Base-by-base conservation (phyloP, 2,797 vertebrate species). In the Lutjanus argentimaculatus region DNA sequence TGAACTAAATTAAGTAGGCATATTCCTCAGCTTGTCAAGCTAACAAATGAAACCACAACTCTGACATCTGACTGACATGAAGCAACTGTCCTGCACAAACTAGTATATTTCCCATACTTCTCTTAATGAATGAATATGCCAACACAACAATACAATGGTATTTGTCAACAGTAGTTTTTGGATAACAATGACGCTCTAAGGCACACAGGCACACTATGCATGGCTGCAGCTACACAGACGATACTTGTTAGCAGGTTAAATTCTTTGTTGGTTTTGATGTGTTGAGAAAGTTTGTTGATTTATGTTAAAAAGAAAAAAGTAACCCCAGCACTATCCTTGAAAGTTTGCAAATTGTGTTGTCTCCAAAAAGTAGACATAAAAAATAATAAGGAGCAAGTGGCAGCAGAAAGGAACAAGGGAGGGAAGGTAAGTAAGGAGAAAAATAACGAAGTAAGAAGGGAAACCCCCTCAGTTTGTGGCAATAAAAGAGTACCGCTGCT, bases 401-500 rank as follows among this genome's bases (percentile, higher is more conserved):
- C 64, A 75, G 77, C 64, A 77, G 76, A 78, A 64, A 48, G 74
- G 70, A 79, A 72, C 57, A 82, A 79, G 72, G 62, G 64, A 79
- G 72, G 49, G 75, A 78, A 78, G 76, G 88, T 85, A 84, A 83
- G 89, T 72, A 80, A 85, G 82, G 75, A 83, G 86, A 76, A 84
- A 90, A 92, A 90, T 90, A 90, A 91, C 82, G 49, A 90, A 93
- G 85, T 83, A 90, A 87, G 89, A 88, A 88, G 94, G 92, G 91
- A 94, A 94, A 93, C 93, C 92, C 91, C 91, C 93, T 94, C 82
- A 81, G 89, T 93, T 91, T 88, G 86, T 85, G 83, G 88, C 86
- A 91, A 95, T 94, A 92, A 93, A 94, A 93, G 93, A 95, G 93
- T 91, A 93, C 90, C 81, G 88, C 91, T 89, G 93, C 95, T 91